Conservation (phyloP, 2,797 vertebrate species). For the Psittacula derbiana region DNA sequence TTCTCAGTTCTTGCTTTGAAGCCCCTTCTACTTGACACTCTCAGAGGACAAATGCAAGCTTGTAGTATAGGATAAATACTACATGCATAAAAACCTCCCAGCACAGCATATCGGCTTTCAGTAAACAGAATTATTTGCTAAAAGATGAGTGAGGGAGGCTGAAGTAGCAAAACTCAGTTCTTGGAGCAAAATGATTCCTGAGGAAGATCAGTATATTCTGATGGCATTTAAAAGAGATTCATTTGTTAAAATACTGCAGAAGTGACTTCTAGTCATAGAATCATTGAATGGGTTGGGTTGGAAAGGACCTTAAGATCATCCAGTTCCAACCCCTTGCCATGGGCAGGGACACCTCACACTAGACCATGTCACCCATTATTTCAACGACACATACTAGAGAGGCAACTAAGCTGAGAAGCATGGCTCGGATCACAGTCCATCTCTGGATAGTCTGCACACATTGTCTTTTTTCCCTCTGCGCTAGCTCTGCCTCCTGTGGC, state of each 20-base stretch:
- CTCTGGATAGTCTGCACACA: neutral
- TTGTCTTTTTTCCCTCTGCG: neutral
- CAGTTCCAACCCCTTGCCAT: neutral
- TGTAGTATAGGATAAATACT: neutral
- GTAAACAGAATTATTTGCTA: neutral
- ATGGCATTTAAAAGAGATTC: neutral
- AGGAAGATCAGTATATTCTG: neutral
- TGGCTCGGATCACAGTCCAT: neutral
- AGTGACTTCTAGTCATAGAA: neutral
- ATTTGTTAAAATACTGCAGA: neutral
- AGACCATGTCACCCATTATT: neutral
- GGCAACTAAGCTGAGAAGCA: neutral
- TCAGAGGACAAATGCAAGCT: neutral
- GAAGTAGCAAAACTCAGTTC: neutral
- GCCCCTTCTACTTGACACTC: neutral
- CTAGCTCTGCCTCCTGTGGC: neutral
- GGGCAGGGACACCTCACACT: neutral
- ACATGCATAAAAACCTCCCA: neutral
- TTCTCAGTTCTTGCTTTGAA: neutral
- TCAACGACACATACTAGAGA: neutral
- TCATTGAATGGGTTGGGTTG: neutral
- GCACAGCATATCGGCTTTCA: neutral
- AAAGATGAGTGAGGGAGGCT: neutral
- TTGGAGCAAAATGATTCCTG: neutral
- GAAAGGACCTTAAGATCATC: neutral